phyloP scores from a whole-genome alignment of 2,113 vertebrate genomes.

The Urocynchramus pylzowi region DNA sequence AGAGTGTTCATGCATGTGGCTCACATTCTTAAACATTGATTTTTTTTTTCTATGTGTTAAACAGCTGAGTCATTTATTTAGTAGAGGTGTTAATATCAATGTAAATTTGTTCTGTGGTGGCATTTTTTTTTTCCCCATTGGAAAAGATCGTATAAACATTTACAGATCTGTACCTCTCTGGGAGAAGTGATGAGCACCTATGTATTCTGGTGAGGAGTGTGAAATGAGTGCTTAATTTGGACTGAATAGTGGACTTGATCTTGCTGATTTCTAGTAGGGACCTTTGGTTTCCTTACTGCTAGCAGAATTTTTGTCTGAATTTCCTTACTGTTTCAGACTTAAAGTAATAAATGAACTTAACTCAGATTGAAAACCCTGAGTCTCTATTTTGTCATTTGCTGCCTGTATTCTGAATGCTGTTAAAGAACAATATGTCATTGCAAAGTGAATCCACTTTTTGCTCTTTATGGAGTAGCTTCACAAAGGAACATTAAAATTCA shows the following conservation, averaged over 20 bases:
- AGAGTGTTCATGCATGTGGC: neutral
- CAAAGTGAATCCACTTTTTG: neutral
- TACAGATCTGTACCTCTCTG: neutral
- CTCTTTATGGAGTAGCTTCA: neutral
- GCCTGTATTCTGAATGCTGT: neutral
- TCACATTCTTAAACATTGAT: neutral
- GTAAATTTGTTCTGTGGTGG: neutral
- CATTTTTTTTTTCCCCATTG: neutral
- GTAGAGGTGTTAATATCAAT: neutral
- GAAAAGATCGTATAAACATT: neutral
- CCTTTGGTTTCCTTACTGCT: neutral
- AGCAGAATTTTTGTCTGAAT: neutral
- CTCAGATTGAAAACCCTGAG: neutral
- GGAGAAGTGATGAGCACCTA: neutral
- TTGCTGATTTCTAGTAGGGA: neutral
- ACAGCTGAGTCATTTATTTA: neutral
- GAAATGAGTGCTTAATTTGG: neutral
- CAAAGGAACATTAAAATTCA: neutral
- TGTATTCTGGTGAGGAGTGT: slow-evolving; percentile 4
- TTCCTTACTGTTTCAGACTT: neutral
- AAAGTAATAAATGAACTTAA: neutral
- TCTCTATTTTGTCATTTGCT: neutral
- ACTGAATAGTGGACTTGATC: neutral
- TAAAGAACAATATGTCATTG: neutral
- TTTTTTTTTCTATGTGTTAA: neutral